A percentile compares a stretch with the other conserved stretches of the same genome.
phyloP scores from a whole-genome alignment of 2,113 vertebrate genomes.

The Aepyceros melampus region DNA sequence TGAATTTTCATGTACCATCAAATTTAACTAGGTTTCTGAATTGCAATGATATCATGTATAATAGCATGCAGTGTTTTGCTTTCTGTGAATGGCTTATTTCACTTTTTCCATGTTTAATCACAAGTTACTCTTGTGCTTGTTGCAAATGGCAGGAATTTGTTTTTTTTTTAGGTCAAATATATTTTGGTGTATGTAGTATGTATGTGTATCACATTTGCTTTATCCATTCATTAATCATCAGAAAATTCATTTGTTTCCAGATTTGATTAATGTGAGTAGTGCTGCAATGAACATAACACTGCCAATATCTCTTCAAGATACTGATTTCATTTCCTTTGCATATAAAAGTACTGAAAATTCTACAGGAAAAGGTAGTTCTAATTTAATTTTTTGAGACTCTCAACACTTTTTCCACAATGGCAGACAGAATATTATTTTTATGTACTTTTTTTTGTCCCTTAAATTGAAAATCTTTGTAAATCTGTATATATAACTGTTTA shows the following conservation, averaged over 20 bases:
- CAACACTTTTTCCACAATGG: not conserved
- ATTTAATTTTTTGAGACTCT: not conserved
- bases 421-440: not conserved
- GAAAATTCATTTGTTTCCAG: not conserved
- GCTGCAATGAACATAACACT: not conserved
- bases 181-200: not conserved
- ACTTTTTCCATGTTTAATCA: not conserved
- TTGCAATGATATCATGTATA: not conserved
- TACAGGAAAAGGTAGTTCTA: not conserved
- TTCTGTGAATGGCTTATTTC: not conserved
- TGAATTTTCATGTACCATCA: not conserved
- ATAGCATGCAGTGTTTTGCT: not conserved
- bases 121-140: not conserved
- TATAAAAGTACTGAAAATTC: not conserved
- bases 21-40: not conserved
- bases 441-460: not conserved
- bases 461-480: not conserved
- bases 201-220: not conserved
- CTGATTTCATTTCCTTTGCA: not conserved
- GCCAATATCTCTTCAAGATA: not conserved
- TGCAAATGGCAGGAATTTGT: not conserved
- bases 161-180: not conserved
- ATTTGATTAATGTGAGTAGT: not conserved
- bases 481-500: not conserved
- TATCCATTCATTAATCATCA: not conserved